Evolutionary conservation across 2,797 vertebrate species (phyloP).

Genomic region (Rhabdophis nuchalis): DNA sequence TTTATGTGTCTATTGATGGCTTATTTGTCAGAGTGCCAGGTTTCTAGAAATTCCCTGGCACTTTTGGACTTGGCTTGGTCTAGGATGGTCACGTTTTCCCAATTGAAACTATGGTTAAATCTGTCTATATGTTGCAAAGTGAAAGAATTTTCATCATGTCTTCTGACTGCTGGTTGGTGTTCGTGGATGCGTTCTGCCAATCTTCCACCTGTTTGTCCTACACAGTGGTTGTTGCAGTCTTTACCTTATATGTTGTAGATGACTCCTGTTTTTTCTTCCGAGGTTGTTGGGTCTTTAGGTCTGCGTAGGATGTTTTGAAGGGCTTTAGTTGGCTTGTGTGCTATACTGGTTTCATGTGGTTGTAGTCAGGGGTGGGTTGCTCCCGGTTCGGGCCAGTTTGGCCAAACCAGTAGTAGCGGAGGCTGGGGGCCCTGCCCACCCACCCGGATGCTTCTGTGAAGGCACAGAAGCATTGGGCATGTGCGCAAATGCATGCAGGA

Average conservation of each 20-base stretch:
- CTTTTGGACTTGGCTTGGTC: background rate
- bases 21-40: background rate
- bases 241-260: background rate
- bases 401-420: too few relatives aligned
- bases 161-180: background rate
- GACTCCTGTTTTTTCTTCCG: background rate
- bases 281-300: background rate
- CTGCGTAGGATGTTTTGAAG: background rate
- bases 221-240: background rate
- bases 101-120: background rate
- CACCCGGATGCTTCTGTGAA: too few relatives aligned
- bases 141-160: background rate
- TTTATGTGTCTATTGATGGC: background rate
- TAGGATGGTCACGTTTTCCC: background rate
- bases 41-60: background rate
- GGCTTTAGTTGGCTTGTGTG: background rate
- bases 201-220: background rate
- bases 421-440: too few relatives aligned
- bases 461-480: too few relatives aligned
- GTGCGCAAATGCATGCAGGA: too few relatives aligned
- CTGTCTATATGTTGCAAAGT: background rate
- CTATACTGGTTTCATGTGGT: background rate
- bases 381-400: too few relatives aligned
- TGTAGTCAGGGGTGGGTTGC: background rate
- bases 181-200: background rate